Evolutionary conservation across 1,140 invertebrate species (phyloP), one percentile per base, ranked within the genome.

Genomic region (Leguminivora glycinivorella): DNA sequence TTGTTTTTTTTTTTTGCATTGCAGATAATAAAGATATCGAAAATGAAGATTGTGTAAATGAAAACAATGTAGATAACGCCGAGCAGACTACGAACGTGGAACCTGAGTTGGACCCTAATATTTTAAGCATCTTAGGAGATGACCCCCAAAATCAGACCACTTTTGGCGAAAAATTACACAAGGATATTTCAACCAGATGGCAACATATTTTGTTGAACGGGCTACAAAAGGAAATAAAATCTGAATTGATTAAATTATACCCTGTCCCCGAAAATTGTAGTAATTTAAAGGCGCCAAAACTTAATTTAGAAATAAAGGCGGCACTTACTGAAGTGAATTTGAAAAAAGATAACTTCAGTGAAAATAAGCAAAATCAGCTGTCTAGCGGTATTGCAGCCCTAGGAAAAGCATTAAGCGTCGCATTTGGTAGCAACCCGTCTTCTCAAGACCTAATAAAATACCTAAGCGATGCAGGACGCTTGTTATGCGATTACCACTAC

Each of bases 361-460:
- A 71, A 24, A 31, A 56, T 56, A 67, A 68, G n/a, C 70, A 71
- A 63, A 68, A 71, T 24, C 63, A 67, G n/a, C 40, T 71, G 24
- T 19, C 69, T 52, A 70, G 69, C 7, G 63, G 69, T 70, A 66
- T 70, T 22, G 26, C 56, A 6, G 69, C 69, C 12, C 29, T 70
- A 25, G 69, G 58, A 1, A 70, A 66, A 63, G 69, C 43, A 38
- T n/a, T 70, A 1, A 70, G 67, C 19, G n/a, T 70, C 12, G 69
- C 69, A 3, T 47, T 70, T 25, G 4, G 34, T 5, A 31, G 63
- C 4, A 70, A 22, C 12, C 56, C 43, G n/a, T 56, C 63, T 26
- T 22, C 69, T 2, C 43, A 67, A 38, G 70, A 67, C 12, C 29
- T 67, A 7, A 67, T 68, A 34, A 71, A 71, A 68, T 56, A 17